A percentile compares a stretch with the other conserved stretches of the same genome.
phyloP scores from a whole-genome alignment of 2,888 invertebrate species.

The Syrphus vitripennis region DNA sequence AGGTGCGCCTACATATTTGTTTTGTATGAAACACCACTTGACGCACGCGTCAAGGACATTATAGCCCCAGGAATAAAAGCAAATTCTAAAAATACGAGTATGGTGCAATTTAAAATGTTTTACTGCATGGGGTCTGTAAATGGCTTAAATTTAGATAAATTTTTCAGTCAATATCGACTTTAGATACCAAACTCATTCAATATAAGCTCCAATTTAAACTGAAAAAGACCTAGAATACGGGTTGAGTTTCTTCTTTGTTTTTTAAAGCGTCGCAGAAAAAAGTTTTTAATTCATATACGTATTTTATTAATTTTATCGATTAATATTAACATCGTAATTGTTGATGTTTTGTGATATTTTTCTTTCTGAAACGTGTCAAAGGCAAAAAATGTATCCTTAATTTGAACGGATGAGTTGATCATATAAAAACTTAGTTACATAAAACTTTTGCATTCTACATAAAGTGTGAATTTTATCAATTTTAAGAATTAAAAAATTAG shows the following conservation, averaged over 20 bases:
- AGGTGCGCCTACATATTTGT: neutral
- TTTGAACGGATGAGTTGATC: too few species aligned
- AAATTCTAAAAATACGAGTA: neutral
- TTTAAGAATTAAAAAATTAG: neutral
- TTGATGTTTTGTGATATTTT: too few species aligned
- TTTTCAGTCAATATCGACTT: conserved; percentile 22
- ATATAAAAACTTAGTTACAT: too few species aligned
- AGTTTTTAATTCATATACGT: too few species aligned
- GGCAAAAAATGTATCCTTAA: too few species aligned
- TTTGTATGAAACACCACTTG: neutral
- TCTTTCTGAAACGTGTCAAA: too few species aligned
- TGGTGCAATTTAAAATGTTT: conserved; percentile 30
- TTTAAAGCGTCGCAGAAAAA: neutral
- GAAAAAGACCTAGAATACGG: conserved; percentile 31
- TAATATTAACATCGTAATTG: too few species aligned
- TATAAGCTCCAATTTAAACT: conserved; percentile 33
- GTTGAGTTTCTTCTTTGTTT: neutral
- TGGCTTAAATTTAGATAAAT: conserved; percentile 57
- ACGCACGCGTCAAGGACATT: neutral
- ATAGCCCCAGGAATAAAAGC: neutral
- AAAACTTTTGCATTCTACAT: too few species aligned
- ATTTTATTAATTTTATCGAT: too few species aligned
- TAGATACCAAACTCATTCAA: neutral
- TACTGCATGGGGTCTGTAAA: neutral
- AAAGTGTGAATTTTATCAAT: too few species aligned